A percentile compares a stretch with the other conserved stretches of the same genome.
Evolutionary conservation across 2,888 invertebrate genomes (phyloP).

Genomic region (Sericinus montela): DNA sequence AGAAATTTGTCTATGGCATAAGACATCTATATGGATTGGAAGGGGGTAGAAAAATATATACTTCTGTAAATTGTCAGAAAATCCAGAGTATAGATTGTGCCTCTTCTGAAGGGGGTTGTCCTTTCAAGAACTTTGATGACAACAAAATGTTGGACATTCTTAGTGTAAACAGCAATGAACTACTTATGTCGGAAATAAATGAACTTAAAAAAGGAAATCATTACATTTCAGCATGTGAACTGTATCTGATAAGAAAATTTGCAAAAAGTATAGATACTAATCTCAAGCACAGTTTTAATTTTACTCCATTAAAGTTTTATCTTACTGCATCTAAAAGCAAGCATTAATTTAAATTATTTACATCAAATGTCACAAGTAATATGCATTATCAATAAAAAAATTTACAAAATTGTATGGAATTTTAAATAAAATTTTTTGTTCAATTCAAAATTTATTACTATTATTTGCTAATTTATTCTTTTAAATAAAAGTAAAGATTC

Average conservation of each 20-base stretch:
- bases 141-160: conserved; percentile 55
- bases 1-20: conserved; percentile 83
- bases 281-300: conserved; percentile 57
- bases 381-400: too few species aligned
- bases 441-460: too few species aligned
- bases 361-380: too few species aligned
- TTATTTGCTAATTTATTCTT: too few species aligned
- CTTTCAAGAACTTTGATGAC: conserved; percentile 79
- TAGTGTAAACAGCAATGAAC: conserved; percentile 29
- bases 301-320: conserved; percentile 64
- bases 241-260: conserved; percentile 36
- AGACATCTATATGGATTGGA: conserved; percentile 86
- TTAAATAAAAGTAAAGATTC: too few species aligned
- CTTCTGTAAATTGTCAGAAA: conserved; percentile 76
- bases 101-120: conserved; percentile 81
- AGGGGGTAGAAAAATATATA: conserved; percentile 81
- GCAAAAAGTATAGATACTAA: conserved; percentile 20
- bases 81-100: conserved; percentile 77
- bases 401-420: too few species aligned
- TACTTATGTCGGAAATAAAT: conserved; percentile 44
- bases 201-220: conserved; percentile 40
- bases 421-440: too few species aligned
- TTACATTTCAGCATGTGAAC: conserved; percentile 50
- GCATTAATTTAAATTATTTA: neutral
- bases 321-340: conserved; percentile 24